These are phyloP conservation scores for Catharus bicknelli DNA, from an alignment of 2,113 vertebrate species.

Conservation along the genomic window DNA sequence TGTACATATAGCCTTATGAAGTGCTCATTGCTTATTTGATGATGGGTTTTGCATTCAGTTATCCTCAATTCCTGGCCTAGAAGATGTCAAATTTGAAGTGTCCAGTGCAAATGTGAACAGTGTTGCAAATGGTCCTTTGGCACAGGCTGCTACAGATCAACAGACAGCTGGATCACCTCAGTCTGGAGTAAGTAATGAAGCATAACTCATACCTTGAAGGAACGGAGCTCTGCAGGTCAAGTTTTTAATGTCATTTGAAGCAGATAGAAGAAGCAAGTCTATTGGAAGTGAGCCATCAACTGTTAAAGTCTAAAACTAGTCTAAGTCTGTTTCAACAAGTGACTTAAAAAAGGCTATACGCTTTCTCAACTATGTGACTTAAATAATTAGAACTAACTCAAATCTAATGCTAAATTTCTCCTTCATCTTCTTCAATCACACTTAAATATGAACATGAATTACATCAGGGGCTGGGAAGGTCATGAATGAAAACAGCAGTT, in stretches of 20 bases:
- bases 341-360: not conserved
- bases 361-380: not conserved
- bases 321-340: not conserved
- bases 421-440: not conserved
- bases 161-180: conserved; percentile 40
- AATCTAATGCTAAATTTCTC: not conserved
- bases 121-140: conserved; percentile 75
- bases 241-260: not conserved
- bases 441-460: not conserved
- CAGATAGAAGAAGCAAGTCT: not conserved
- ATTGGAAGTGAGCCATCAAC: not conserved
- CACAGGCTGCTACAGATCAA: conserved; percentile 62
- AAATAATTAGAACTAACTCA: not conserved
- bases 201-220: not conserved
- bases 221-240: not conserved
- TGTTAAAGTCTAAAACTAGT: not conserved
- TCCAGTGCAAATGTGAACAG: conserved; percentile 54
- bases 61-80: conserved; percentile 94
- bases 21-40: not conserved
- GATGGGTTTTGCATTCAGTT: conserved; percentile 77
- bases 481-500: not conserved
- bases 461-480: not conserved
- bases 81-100: conserved; percentile 87
- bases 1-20: not conserved
- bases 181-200: conserved; percentile 66